Conservation (phyloP, 1,140 invertebrate species). For the Lordiphosa mommai region DNA sequence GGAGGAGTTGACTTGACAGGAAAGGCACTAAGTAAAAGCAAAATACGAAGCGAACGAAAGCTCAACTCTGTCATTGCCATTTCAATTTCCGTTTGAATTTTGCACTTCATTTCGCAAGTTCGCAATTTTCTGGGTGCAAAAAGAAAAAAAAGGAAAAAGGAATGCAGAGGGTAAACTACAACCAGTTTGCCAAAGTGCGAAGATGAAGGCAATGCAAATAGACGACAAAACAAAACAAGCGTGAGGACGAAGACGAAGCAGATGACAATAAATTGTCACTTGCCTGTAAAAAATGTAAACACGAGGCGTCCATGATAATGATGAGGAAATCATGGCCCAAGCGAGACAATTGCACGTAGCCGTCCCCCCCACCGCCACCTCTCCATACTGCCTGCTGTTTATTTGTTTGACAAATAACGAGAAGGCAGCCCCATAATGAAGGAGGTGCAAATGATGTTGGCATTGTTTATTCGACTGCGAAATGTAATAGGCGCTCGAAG, state of each 20-base stretch:
- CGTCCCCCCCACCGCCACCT: neutral
- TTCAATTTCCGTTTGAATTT: conserved; percentile 78
- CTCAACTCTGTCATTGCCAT: conserved; percentile 74
- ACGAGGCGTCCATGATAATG: conserved; percentile 69
- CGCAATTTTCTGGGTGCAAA: conserved; percentile 63
- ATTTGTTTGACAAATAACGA: conserved; percentile 77
- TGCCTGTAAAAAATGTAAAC: conserved; percentile 58
- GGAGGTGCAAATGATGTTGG: conserved; percentile 76
- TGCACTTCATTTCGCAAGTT: conserved; percentile 78
- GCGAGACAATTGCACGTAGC: conserved; percentile 68
- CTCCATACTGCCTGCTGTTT: conserved; percentile 48
- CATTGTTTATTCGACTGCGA: conserved; percentile 77
- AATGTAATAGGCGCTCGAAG: conserved; percentile 70
- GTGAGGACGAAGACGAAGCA: conserved; percentile 36
- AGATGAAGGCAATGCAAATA: conserved; percentile 69
- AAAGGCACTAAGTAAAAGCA: conserved; percentile 37
- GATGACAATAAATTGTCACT: conserved; percentile 74
- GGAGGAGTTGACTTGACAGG: conserved; percentile 22
- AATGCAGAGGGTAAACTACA: conserved; percentile 27
- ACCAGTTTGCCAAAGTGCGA: conserved; percentile 29
- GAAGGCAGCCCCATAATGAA: conserved; percentile 67
- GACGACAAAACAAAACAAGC: conserved; percentile 60
- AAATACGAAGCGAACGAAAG: conserved; percentile 19
- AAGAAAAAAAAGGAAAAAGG: conserved; percentile 8
- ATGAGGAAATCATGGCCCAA: conserved; percentile 70